These are phyloP conservation scores for Euura lappo DNA, from an alignment of 1,140 invertebrate genomes.

Conservation along the genomic window DNA sequence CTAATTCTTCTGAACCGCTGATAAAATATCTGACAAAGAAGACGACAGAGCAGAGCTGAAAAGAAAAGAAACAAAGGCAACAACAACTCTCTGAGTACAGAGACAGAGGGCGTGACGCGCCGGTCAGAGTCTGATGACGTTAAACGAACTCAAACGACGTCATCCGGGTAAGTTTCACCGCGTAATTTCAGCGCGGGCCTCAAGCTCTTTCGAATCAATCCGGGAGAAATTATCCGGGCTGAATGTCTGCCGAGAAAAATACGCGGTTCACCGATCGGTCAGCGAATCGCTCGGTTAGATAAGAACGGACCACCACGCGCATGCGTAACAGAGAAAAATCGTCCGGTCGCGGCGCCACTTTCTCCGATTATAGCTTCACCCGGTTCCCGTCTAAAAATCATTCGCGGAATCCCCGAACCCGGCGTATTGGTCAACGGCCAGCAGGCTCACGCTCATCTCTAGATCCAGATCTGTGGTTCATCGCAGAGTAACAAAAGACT, in stretches of 20 bases:
- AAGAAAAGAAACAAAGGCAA: background rate
- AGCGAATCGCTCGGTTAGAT: no score
- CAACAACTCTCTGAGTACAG: background rate
- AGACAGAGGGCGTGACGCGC: background rate
- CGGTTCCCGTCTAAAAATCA: background rate
- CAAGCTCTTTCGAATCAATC: no score
- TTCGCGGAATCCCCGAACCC: background rate
- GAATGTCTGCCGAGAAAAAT: no score
- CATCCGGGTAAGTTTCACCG: background rate
- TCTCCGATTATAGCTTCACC: background rate
- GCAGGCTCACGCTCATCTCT: background rate
- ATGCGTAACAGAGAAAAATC: background rate
- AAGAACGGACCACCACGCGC: background rate
- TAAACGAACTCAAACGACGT: constrained; percentile 1
- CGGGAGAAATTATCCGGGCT: no score
- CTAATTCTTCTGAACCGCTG: no score
- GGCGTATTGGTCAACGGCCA: background rate
- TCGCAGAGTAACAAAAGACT: background rate
- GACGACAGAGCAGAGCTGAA: background rate
- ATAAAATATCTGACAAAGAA: no score
- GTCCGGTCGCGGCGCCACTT: background rate
- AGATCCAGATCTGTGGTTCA: constrained; percentile 2
- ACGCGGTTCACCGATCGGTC: no score
- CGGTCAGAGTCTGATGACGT: background rate
- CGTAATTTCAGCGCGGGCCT: background rate